Percentiles rank a stretch among this genome's conserved stretches.
These are phyloP conservation scores for Penelope pileata DNA, from an alignment of 2,113 vertebrate genomes.

Conservation along the genomic window DNA sequence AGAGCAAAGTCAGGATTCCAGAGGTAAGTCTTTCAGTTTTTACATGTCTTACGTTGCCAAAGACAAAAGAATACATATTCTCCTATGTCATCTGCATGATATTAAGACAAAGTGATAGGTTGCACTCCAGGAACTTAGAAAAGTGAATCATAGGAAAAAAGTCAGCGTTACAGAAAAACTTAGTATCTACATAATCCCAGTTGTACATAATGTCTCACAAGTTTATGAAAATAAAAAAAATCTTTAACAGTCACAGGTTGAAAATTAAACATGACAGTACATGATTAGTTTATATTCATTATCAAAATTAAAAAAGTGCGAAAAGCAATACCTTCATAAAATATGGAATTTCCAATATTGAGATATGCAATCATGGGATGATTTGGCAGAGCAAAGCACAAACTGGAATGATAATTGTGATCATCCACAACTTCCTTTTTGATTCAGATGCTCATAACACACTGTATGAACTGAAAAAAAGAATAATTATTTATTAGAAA, in stretches of 20 bases:
- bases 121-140: neutral
- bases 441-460: constrained; percentile 80
- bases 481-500: neutral
- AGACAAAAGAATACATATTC: neutral
- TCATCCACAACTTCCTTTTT: neutral
- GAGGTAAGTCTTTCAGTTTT: neutral
- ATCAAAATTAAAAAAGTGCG: constrained; percentile 34
- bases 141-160: neutral
- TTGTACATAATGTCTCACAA: constrained; percentile 19
- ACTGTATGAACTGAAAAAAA: constrained; percentile 81
- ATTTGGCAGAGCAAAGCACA: constrained; percentile 37
- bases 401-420: constrained; percentile 49
- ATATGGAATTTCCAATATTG: neutral
- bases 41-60: neutral
- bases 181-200: neutral
- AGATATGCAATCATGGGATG: neutral
- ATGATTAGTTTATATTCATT: neutral
- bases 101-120: neutral
- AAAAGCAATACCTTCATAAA: constrained; percentile 21
- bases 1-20: neutral
- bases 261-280: neutral
- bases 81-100: neutral
- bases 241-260: constrained; percentile 23
- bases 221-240: constrained; percentile 50
- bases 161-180: neutral